Percentiles rank a stretch among this genome's conserved stretches.
Evolutionary conservation across 1,140 invertebrate genomes (phyloP).

Genomic region (Sinella curviseta): DNA sequence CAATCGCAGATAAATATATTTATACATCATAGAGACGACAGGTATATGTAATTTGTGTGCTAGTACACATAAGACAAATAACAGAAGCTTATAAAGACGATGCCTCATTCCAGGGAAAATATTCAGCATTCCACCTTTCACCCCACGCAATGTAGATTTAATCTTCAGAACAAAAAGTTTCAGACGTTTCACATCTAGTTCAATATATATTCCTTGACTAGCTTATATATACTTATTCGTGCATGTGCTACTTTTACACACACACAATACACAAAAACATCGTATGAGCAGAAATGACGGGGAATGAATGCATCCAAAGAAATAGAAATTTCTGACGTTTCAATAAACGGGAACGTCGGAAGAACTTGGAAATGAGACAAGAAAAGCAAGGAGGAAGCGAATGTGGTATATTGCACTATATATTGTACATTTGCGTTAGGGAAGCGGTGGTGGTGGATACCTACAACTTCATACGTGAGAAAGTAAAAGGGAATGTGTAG

Average conservation of each 20-base stretch:
- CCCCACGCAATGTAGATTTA: neutral
- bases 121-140: neutral
- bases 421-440: too few relatives aligned
- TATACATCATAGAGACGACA: too few relatives aligned
- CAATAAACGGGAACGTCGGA: constrained; percentile 15
- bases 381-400: too few relatives aligned
- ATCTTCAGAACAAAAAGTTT: too few relatives aligned
- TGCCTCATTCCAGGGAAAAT: neutral
- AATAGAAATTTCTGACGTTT: constrained; percentile 14
- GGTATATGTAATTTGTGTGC: too few relatives aligned
- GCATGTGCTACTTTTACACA: neutral
- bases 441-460: neutral
- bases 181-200: too few relatives aligned
- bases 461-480: too few relatives aligned
- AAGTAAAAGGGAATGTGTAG: constrained; percentile 31
- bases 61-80: neutral
- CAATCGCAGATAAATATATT: too few relatives aligned
- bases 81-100: neutral
- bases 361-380: neutral
- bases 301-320: neutral
- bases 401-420: too few relatives aligned
- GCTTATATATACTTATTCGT: too few relatives aligned
- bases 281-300: neutral
- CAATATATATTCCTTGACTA: too few relatives aligned
- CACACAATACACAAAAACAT: neutral